Evolutionary conservation across 1,140 invertebrate genomes (phyloP), one percentile per base, ranked within the genome.

Genomic region (Drosophila nigromelanica): DNA sequence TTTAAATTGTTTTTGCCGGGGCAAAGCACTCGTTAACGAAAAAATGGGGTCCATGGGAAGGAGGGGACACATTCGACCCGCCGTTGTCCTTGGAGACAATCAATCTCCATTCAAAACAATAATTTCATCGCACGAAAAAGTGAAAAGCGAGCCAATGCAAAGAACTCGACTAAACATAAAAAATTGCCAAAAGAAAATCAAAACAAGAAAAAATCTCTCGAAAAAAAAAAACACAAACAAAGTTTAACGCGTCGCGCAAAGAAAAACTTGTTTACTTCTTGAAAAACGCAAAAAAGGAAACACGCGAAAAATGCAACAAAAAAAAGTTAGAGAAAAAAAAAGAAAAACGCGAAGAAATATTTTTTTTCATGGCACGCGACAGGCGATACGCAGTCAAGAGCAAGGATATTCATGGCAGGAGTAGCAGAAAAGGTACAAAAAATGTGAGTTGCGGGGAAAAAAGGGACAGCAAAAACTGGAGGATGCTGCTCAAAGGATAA

Each of bases 221-320:
- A 42, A 80, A 63, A 51, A 59, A 39, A 59, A 55, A 50, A 52
- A 67, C 15, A 45, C 35, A 71, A 76, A 78, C 70, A 72, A 74
- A 80, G 74, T 73, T 74, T 48, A 73, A 60, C 81, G 71, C 78
- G 82, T 68, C 56, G 75, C 76, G 73, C 63, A 80, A 85, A 80
- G 80, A 89, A 89, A 89, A 87, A 82, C 81, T 90, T 90, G 86
- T 90, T 90, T 90, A 90, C 86, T 90, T 90, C 87, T 87, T 90
- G 61, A 73, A 79, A 85, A 89, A 72, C 61, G 63, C 24, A 72
- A 69, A 60, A 79, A 83, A 39, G 61, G 52, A 27, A 50, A 64
- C 11, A 33, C 43, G 68, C 40, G 42, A 76, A 73, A 75, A 71
- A 71, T 55, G 40, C 69, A 66, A 39, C 51, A 67, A 75, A n/a